Conservation (phyloP, 2,888 invertebrate species). For the Opisthograptis luteolata region DNA sequence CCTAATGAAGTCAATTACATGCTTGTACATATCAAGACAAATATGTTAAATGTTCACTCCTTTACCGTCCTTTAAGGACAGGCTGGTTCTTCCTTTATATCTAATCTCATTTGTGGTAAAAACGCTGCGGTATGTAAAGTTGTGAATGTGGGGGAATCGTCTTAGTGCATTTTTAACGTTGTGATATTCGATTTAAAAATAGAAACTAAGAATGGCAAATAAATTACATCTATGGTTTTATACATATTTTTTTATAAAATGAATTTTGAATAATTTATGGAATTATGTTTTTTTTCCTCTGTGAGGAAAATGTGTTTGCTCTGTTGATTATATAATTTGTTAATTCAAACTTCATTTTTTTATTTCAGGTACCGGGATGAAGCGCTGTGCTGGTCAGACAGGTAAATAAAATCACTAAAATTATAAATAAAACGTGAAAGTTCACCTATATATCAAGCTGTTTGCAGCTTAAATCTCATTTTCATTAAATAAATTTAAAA, state of each 20-base stretch:
- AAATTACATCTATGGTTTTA: too few species aligned
- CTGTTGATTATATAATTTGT: too few species aligned
- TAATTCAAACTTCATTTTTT: conserved; percentile 44
- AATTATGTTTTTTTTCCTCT: too few species aligned
- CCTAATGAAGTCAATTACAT: conserved; percentile 28
- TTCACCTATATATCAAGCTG: too few species aligned
- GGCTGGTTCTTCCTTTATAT: not conserved
- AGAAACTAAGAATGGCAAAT: too few species aligned
- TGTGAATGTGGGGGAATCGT: conserved; percentile 5
- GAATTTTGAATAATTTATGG: too few species aligned
- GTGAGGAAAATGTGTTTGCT: too few species aligned
- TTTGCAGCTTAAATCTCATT: too few species aligned
- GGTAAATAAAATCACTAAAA: conserved; percentile 73
- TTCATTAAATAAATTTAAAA: too few species aligned
- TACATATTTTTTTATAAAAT: too few species aligned
- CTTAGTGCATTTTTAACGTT: not conserved
- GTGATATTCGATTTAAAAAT: too few species aligned
- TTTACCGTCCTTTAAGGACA: conserved; percentile 1
- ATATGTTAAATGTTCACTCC: conserved; percentile 23
- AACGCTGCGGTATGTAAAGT: conserved; percentile 15
- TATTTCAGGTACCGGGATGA: conserved; percentile 94
- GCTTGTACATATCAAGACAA: conserved; percentile 21
- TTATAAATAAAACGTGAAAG: not conserved
- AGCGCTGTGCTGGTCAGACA: conserved; percentile 94
- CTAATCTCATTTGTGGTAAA: conserved; percentile 5